Percentiles rank a stretch among this genome's conserved stretches.
These are phyloP conservation scores for Drosophila melanica DNA, from an alignment of 1,140 invertebrate species.

Conservation along the genomic window DNA sequence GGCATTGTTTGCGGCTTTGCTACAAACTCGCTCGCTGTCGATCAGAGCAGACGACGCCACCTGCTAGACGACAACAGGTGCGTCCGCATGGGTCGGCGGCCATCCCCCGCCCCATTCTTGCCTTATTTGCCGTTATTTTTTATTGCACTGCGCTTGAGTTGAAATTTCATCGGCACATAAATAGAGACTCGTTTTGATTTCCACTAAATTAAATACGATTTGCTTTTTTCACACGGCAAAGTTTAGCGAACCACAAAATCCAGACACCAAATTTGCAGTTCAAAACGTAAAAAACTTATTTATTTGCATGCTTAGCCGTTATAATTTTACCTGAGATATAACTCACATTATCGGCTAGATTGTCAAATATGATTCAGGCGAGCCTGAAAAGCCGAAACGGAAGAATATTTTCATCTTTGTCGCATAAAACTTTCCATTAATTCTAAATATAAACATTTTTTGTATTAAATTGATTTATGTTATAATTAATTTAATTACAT, in stretches of 20 bases:
- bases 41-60: constrained; percentile 45
- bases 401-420: too few species aligned
- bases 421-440: too few species aligned
- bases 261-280: constrained; percentile 4
- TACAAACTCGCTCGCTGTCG: constrained; percentile 34
- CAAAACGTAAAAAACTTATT: not conserved
- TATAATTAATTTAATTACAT: too few species aligned
- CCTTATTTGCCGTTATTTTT: constrained; percentile 27
- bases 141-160: constrained; percentile 43
- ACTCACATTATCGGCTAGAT: not conserved
- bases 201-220: constrained; percentile 81
- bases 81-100: not conserved
- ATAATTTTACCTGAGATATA: not conserved
- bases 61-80: constrained; percentile 66
- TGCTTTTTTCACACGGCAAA: constrained; percentile 46
- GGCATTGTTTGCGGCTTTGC: constrained; percentile 31
- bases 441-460: too few species aligned
- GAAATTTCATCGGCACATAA: constrained; percentile 54
- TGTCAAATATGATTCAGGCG: too few species aligned
- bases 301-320: not conserved
- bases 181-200: constrained; percentile 59
- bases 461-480: too few species aligned
- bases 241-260: constrained; percentile 35
- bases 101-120: not conserved
- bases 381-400: too few species aligned